phyloP scores from a whole-genome alignment of 2,888 invertebrate species.

The Helicoverpa assulta region DNA sequence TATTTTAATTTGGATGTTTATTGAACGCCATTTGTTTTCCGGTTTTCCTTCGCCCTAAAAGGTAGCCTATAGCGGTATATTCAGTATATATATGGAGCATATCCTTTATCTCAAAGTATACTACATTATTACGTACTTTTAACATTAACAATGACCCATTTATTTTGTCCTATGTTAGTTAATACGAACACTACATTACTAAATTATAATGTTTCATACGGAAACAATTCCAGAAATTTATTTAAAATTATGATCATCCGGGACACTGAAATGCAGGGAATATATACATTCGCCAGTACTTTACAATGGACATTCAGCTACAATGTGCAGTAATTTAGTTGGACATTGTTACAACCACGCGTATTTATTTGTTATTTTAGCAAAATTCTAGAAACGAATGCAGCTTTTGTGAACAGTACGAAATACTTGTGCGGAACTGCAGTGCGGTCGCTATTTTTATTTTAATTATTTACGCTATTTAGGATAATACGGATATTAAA shows the following conservation, averaged over 20 bases:
- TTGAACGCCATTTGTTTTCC: neutral
- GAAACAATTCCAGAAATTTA: neutral
- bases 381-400: constrained; percentile 15
- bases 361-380: neutral
- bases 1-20: constrained; percentile 3
- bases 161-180: neutral
- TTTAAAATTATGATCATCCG: constrained; percentile 12
- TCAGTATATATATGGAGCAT: too few relatives aligned
- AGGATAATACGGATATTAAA: neutral
- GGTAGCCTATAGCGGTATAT: too few relatives aligned
- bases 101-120: too few relatives aligned
- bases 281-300: constrained; percentile 1
- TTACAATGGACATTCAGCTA: neutral
- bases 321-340: constrained; percentile 23
- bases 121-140: neutral
- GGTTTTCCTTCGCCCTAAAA: too few relatives aligned
- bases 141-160: neutral
- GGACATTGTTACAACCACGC: constrained; percentile 20
- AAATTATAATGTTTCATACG: neutral
- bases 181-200: neutral
- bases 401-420: constrained; percentile 10
- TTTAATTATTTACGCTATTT: neutral
- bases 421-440: constrained; percentile 1
- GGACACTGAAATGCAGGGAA: constrained; percentile 11
- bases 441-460: constrained; percentile 1